A percentile compares a stretch with the other conserved stretches of the same genome.
These are phyloP conservation scores for Fopius arisanus DNA, from an alignment of 1,140 invertebrate species.

Conservation along the genomic window DNA sequence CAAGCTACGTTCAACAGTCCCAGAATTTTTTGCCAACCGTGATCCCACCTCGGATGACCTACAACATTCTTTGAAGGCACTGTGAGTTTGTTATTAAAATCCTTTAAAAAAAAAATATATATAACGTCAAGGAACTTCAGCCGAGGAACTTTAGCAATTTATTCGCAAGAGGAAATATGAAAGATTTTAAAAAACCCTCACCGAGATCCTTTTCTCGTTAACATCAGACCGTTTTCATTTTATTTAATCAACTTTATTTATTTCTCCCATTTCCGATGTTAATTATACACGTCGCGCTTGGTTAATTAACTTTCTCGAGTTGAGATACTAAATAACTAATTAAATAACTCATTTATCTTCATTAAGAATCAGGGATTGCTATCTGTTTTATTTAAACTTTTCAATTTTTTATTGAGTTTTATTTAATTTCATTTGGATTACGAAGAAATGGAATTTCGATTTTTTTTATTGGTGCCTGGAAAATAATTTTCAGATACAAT, in stretches of 20 bases:
- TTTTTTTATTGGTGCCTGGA: too few relatives aligned
- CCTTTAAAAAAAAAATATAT: not conserved
- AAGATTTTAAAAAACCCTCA: not conserved
- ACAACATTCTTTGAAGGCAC: constrained; percentile 53
- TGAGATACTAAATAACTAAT: too few relatives aligned
- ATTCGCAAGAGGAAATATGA: not conserved
- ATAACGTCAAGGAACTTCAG: not conserved
- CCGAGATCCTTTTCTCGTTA: not conserved
- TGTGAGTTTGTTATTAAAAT: constrained; percentile 54
- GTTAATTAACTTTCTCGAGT: too few relatives aligned
- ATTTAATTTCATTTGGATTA: too few relatives aligned
- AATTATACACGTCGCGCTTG: too few relatives aligned
- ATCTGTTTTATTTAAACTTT: too few relatives aligned
- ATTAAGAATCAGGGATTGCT: too few relatives aligned
- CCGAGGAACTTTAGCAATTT: not conserved
- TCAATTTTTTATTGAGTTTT: too few relatives aligned
- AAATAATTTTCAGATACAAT: too few relatives aligned
- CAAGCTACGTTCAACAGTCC: constrained; percentile 63
- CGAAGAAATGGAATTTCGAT: too few relatives aligned
- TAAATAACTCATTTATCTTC: too few relatives aligned
- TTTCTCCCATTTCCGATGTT: too few relatives aligned
- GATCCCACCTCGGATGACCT: constrained; percentile 55
- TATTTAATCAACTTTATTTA: not conserved
- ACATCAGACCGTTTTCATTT: not conserved
- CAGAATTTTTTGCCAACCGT: constrained; percentile 69